Conservation (phyloP, 64 coral and sea anemone genomes). For the Acropora tenuis region DNA sequence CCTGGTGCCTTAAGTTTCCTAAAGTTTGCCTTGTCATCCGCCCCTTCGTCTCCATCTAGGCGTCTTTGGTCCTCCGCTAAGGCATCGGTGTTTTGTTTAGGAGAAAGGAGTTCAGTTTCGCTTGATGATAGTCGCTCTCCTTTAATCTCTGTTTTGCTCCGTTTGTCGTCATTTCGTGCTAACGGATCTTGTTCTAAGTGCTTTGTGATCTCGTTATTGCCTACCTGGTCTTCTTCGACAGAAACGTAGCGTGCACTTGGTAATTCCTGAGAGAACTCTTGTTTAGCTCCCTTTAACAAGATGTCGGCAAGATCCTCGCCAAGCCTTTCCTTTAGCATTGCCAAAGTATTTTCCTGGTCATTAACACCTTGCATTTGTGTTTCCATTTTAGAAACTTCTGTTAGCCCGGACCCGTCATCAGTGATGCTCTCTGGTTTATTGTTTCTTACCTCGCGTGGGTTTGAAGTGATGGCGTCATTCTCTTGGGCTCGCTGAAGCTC, state of each 20-base stretch:
- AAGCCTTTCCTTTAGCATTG: slow-evolving; percentile 36
- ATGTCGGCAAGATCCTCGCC: slow-evolving; percentile 62
- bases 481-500: background rate
- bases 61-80: background rate
- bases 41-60: background rate
- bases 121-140: background rate
- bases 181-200: background rate
- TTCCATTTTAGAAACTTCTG: background rate
- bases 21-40: background rate
- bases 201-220: no score
- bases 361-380: background rate
- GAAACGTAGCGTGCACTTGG: background rate
- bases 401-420: no score
- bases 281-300: slow-evolving; percentile 15
- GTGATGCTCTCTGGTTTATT: no score
- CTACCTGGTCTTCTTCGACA: background rate
- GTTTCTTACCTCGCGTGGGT: no score
- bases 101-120: background rate
- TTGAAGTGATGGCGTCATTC: background rate
- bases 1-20: slow-evolving; percentile 36
- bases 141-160: background rate
- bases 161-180: background rate
- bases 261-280: background rate
- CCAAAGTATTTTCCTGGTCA: background rate
- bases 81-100: background rate